Evolutionary conservation across 2,113 vertebrate genomes (phyloP).

Genomic region (Seriola aureovittata): DNA sequence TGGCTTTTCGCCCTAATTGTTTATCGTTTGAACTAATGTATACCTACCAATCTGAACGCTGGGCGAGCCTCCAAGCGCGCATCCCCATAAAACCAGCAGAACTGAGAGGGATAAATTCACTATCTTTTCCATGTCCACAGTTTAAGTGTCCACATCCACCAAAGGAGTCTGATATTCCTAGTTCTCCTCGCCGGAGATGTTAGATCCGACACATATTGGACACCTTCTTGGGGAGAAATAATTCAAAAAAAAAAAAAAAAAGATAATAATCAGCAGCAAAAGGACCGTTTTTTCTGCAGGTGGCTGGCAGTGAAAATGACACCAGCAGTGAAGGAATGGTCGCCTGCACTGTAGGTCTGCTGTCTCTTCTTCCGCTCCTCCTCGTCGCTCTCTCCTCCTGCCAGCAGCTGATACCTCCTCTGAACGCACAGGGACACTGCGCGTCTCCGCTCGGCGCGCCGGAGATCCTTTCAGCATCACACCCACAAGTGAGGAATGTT

Average conservation of each 20-base stretch:
- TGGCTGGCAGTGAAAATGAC: constrained; percentile 63
- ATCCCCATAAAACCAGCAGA: constrained; percentile 92
- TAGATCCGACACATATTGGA: constrained; percentile 90
- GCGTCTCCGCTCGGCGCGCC: constrained; percentile 70
- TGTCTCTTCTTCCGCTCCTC: constrained; percentile 69
- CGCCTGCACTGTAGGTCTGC: constrained; percentile 71
- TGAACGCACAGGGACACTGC: constrained; percentile 80
- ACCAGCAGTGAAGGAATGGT: constrained; percentile 82
- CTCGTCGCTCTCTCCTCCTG: constrained; percentile 76
- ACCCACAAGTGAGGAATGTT: constrained; percentile 84
- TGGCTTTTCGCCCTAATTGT: not conserved
- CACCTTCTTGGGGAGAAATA: constrained; percentile 10
- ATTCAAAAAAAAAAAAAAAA: constrained; percentile 6
- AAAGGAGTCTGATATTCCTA: constrained; percentile 74
- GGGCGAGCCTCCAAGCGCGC: constrained; percentile 91
- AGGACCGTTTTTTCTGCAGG: constrained; percentile 61
- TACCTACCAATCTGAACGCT: constrained; percentile 97
- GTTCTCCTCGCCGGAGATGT: constrained; percentile 73
- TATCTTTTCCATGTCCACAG: constrained; percentile 96
- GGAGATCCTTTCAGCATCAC: constrained; percentile 84
- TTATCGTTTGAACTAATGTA: not conserved
- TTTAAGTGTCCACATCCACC: constrained; percentile 88
- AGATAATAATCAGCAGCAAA: constrained; percentile 34
- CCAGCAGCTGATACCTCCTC: constrained; percentile 83
- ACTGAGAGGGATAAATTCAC: constrained; percentile 91